Percentiles rank a stretch among this genome's conserved stretches.
Conservation (phyloP, 2,888 invertebrate species). For the Hirtodrosophila duncani region DNA sequence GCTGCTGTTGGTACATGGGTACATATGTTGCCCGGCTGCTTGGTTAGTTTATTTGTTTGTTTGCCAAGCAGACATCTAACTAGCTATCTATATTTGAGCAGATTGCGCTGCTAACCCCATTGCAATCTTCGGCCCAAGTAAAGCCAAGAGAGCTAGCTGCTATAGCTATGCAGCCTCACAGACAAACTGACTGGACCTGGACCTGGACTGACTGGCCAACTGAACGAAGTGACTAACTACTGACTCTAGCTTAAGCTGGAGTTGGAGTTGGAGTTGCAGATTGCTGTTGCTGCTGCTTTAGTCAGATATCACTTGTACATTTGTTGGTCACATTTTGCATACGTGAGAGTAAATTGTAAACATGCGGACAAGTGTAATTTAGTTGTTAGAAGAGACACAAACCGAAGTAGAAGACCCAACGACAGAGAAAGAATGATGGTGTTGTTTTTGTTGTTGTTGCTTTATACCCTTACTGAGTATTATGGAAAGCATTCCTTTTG, state of each 20-base stretch:
- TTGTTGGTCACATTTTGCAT: conserved; percentile 47
- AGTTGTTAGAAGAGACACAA: conserved; percentile 54
- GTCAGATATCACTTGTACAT: conserved; percentile 56
- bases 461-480: too few species aligned
- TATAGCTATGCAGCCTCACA: conserved; percentile 9
- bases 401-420: conserved; percentile 7
- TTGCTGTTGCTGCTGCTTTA: conserved; percentile 33
- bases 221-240: conserved; percentile 31
- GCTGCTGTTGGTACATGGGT: conserved; percentile 57
- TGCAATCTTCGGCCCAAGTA: conserved; percentile 55
- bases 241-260: neutral
- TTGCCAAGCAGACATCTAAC: conserved; percentile 57
- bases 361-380: conserved; percentile 73
- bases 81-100: conserved; percentile 73
- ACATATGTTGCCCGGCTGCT: conserved; percentile 52
- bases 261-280: conserved; percentile 11
- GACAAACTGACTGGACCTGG: conserved; percentile 38
- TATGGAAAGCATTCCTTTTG: too few species aligned
- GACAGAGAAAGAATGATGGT: conserved; percentile 17
- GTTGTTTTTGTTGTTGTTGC: too few species aligned
- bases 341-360: conserved; percentile 62
- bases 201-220: conserved; percentile 29
- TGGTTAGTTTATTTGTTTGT: conserved; percentile 12
- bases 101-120: conserved; percentile 73
- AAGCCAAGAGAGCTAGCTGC: conserved; percentile 2